Evolutionary conservation across 2,113 vertebrate genomes (phyloP), one percentile per base, ranked within the genome.

Genomic region (Coptodon bakossiorum): DNA sequence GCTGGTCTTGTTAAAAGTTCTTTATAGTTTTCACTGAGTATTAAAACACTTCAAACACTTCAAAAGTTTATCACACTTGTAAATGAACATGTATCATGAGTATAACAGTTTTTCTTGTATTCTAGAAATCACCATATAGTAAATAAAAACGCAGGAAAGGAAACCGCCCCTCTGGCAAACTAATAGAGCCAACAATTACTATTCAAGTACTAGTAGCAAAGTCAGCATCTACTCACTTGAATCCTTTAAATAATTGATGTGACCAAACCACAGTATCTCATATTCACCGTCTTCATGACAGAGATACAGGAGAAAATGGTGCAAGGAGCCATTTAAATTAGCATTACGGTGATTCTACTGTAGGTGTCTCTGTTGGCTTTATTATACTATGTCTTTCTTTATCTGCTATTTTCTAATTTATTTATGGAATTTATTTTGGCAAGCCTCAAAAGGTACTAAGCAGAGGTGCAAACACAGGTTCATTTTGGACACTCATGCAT

Each of bases 241-340:
- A 89, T 87, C 63, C 13, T 45, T 86, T 91, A 54, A 91, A 94
- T 93, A 86, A 90, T 90, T 61, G 5, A 78, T 92, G 83, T 27
- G 88, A 89, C 68, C 86, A 86, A 85, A 87, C 85, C 54, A 29
- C 53, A 78, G 66, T 40, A 85, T 86, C 56, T 88, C 81, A 87
- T 79, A 85, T 82, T 88, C 73, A 87, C 52, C 16, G 17, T 86
- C 68, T 90, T 57, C 11, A 83, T 80, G 84, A 82, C 68, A 84
- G 81, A 19, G 52, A 90, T 82, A 52, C n/a, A 59, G 29, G 76
- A 56, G 53, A 13, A 68, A 84, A 31, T 76, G 76, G 16, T 61
- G 38, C 5, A 61, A 86, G 85, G 85, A 11, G 45, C 40, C 59
- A 22, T 85, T 63, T 71, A 85, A 57, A 57, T 82, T 14, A 31